Percentiles rank a stretch among this genome's conserved stretches.
Evolutionary conservation across 2,888 invertebrate genomes (phyloP).

Genomic region (Ernsta delagoae): DNA sequence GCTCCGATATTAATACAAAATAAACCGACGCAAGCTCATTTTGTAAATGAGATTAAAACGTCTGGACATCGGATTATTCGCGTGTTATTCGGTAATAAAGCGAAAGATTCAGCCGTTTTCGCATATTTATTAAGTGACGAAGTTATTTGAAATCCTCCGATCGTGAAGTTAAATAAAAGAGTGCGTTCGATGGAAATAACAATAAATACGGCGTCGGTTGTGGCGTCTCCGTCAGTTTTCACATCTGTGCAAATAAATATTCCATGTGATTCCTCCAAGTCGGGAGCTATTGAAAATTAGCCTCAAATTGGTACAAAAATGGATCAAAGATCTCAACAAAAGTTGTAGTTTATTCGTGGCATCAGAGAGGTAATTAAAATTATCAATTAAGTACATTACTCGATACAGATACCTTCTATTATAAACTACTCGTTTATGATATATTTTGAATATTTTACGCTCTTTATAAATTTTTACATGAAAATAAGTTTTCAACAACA

Average conservation of each 20-base stretch:
- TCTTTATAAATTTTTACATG: too few species aligned
- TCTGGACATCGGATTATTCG: conserved; percentile 38
- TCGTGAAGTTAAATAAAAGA: conserved; percentile 32
- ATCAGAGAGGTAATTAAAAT: neutral
- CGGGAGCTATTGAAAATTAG: conserved; percentile 10
- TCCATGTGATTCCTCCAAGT: conserved; percentile 6
- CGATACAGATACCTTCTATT: too few species aligned
- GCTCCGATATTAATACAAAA: conserved; percentile 30
- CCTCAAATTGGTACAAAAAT: conserved; percentile 19
- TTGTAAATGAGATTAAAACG: conserved; percentile 37
- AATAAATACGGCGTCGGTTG: conserved; percentile 26
- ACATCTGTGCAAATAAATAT: conserved; percentile 34
- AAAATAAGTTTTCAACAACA: too few species aligned
- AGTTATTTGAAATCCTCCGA: conserved; percentile 19
- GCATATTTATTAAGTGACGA: conserved; percentile 30
- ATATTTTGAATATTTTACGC: too few species aligned
- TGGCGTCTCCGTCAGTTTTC: conserved; percentile 15
- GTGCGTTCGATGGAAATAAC: conserved; percentile 24
- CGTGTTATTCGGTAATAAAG: conserved; percentile 37
- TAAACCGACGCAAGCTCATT: conserved; percentile 23
- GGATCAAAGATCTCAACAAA: conserved; percentile 24
- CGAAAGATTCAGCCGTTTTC: conserved; percentile 29
- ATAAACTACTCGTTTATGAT: too few species aligned
- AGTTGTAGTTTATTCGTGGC: neutral
- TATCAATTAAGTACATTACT: too few species aligned